phyloP scores from a whole-genome alignment of 2,113 vertebrate species.

The Vombatus ursinus region DNA sequence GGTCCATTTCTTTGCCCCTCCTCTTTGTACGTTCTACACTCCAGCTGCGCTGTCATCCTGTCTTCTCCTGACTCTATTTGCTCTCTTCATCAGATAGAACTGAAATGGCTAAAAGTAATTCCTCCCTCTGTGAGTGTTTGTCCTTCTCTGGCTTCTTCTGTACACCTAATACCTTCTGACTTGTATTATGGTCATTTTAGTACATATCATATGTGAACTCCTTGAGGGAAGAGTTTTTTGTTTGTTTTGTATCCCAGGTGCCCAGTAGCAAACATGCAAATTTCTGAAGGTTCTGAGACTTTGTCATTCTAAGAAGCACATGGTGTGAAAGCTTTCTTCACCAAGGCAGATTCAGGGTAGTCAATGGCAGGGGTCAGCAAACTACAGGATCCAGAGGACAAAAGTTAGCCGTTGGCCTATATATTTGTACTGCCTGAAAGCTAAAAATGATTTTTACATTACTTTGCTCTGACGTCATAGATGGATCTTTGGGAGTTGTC shows the following conservation, averaged over 20 bases:
- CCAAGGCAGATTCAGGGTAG: neutral
- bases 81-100: neutral
- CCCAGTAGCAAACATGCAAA: neutral
- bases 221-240: neutral
- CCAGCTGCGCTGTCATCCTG: neutral
- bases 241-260: neutral
- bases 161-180: neutral
- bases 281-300: neutral
- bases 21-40: neutral
- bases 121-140: neutral
- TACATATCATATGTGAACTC: neutral
- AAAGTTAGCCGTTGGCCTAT: neutral
- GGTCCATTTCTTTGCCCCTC: neutral
- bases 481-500: neutral
- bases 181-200: neutral
- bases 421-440: neutral
- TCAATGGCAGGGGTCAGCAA: neutral
- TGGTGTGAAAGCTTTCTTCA: neutral
- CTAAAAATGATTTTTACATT: neutral
- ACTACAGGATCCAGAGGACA: neutral
- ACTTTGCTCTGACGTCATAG: neutral
- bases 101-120: neutral
- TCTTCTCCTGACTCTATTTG: neutral
- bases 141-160: neutral
- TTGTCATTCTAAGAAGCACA: neutral